Conservation (phyloP, 2,888 invertebrate species). For the Timema cristinae region DNA sequence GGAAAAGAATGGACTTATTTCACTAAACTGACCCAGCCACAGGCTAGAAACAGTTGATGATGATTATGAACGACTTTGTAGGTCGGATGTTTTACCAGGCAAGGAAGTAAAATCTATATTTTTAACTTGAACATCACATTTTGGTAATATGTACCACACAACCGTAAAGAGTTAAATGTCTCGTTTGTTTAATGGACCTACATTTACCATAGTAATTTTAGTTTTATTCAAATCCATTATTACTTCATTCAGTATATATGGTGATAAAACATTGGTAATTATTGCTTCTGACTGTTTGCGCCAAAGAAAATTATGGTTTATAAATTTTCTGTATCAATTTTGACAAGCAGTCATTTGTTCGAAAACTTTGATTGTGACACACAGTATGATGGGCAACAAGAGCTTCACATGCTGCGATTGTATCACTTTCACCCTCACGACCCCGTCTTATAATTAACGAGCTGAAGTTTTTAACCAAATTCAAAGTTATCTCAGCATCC, state of each 20-base stretch:
- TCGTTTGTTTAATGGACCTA: constrained; percentile 5
- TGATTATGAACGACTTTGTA: too few relatives aligned
- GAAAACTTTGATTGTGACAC: constrained; percentile 1
- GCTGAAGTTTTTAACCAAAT: background rate
- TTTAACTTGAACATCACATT: too few relatives aligned
- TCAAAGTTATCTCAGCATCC: constrained; percentile 12
- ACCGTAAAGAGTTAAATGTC: background rate
- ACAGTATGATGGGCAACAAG: constrained; percentile 8
- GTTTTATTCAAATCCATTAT: too few relatives aligned
- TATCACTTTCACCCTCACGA: too few relatives aligned
- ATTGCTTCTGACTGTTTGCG: background rate
- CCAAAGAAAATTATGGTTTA: constrained; percentile 2
- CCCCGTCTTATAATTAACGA: too few relatives aligned
- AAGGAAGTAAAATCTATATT: too few relatives aligned
- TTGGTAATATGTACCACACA: too few relatives aligned
- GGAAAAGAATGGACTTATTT: too few relatives aligned
- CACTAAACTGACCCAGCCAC: too few relatives aligned
- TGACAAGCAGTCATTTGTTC: constrained; percentile 1
- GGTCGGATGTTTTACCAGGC: background rate
- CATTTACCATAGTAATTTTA: background rate
- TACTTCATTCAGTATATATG: background rate
- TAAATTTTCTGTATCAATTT: constrained; percentile 8
- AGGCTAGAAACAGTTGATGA: too few relatives aligned
- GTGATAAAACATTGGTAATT: constrained; percentile 12
- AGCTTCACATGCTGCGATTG: too few relatives aligned